phyloP scores from a whole-genome alignment of 2,888 invertebrate genomes.

The Chalcosyrphus nemorum region DNA sequence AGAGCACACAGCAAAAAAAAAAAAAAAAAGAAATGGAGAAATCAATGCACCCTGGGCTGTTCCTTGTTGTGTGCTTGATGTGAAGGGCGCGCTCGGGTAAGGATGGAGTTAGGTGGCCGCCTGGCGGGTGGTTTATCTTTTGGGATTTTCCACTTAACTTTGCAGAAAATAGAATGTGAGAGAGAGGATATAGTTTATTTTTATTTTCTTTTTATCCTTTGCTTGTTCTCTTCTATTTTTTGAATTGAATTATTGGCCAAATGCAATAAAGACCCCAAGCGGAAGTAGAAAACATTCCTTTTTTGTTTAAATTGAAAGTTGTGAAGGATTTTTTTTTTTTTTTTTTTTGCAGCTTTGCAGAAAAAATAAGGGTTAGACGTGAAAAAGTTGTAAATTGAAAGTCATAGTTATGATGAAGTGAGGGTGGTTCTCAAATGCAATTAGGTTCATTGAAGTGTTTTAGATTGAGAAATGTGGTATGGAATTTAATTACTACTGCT shows the following conservation, averaged over 20 bases:
- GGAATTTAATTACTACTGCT: conserved; percentile 41
- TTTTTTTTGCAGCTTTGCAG: neutral
- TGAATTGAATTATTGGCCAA: conserved; percentile 70
- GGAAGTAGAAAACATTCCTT: conserved; percentile 48
- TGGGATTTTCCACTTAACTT: conserved; percentile 70
- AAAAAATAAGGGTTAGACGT: conserved; percentile 17
- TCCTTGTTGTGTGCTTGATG: conserved; percentile 41
- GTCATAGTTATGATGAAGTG: conserved; percentile 41
- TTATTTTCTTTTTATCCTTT: conserved; percentile 31
- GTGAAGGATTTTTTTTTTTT: conserved; percentile 11
- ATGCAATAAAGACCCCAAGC: conserved; percentile 55
- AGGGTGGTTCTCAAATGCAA: conserved; percentile 21
- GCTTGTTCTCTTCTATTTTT: conserved; percentile 23
- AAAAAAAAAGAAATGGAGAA: conserved; percentile 42
- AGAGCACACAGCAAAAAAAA: conserved; percentile 9
- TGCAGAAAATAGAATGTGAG: conserved; percentile 62
- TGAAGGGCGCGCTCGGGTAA: conserved; percentile 37
- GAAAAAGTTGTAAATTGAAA: conserved; percentile 52
- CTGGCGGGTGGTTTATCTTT: conserved; percentile 59
- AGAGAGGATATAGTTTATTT: conserved; percentile 20
- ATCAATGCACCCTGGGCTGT: conserved; percentile 70
- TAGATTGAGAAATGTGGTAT: conserved; percentile 34
- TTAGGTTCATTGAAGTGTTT: conserved; percentile 48
- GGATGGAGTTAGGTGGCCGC: conserved; percentile 24
- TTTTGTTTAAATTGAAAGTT: conserved; percentile 52